Base-by-base conservation (phyloP, 2,888 invertebrate species). In the Chloroclystis v-ata region DNA sequence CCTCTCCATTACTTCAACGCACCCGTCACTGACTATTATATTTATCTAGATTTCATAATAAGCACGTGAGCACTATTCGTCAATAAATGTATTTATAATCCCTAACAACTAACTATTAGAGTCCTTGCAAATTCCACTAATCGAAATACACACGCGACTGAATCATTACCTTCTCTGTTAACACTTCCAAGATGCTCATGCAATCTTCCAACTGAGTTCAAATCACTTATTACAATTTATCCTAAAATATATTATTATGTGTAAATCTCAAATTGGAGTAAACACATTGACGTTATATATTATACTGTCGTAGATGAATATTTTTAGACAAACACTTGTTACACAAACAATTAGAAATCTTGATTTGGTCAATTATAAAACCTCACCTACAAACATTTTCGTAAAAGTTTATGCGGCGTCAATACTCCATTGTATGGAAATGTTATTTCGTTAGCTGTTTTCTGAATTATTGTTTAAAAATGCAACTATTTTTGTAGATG, bases 401-500 rank as follows among this genome's bases (percentile, higher is more conserved):
- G 66, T 73, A 75, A 51, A 65, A 63, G 61, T 69, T 66, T 71
- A 69, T 65, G 67, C 61, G 63, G 63, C 65, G 59, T 66, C 63
- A 53, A 49, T 49, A 51, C 52, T 45, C 51, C 43, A 44, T 39
- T 33, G 10, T 41, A 32, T 29, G 32, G 41, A 39, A 43, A 37
- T 11, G 48, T 63, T 63, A 67, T 65, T 75, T 69, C 56, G 58
- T 67, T 71, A 66, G 64, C 63, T 69, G 59, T 76, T 75, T 75
- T 67, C 70, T 24, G 32, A 65, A 68, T 69, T 72, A 68, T 79
- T 62, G 63, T 81, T 83, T 80, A 60, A 72, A 75, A 84, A 84
- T 80, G 76, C 75, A 81, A 85, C 86, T 87, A 87, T 87, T 87
- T 87, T 87, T 87, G 85, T 87, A 87, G 86, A 81, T 77, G 75